These are phyloP conservation scores for Troilus luridus DNA, from an alignment of 2,888 invertebrate genomes.

Conservation along the genomic window DNA sequence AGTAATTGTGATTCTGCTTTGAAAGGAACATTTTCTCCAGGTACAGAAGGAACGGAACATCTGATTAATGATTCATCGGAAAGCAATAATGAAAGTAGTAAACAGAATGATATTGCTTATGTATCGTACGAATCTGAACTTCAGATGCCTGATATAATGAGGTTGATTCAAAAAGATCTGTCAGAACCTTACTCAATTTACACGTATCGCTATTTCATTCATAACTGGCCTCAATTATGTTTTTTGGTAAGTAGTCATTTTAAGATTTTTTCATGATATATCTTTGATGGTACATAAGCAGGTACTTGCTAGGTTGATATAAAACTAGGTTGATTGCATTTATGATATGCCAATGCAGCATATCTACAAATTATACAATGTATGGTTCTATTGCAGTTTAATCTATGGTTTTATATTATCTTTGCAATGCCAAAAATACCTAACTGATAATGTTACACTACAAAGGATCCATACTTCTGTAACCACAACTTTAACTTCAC, in stretches of 20 bases:
- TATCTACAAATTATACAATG: no score
- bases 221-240: conserved; percentile 99
- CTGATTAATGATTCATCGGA: background rate
- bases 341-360: no score
- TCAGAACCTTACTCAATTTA: conserved; percentile 99
- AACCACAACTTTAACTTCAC: no score
- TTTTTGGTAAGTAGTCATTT: conserved; percentile 80
- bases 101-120: conserved; percentile 70
- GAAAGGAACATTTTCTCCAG: background rate
- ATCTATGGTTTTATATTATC: no score
- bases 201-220: conserved; percentile 99
- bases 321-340: no score
- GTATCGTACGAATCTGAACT: conserved; percentile 93
- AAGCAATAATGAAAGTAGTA: conserved; percentile 56
- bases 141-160: conserved; percentile 99
- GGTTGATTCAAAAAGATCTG: conserved; percentile 97
- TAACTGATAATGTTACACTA: no score
- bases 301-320: no score
- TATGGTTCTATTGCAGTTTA: no score
- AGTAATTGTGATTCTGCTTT: background rate
- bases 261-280: background rate
- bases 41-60: background rate
- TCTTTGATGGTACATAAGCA: no score
- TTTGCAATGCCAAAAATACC: no score
- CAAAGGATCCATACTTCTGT: no score